phyloP scores from a whole-genome alignment of 2,888 invertebrate genomes.

The Clitarchus hookeri region DNA sequence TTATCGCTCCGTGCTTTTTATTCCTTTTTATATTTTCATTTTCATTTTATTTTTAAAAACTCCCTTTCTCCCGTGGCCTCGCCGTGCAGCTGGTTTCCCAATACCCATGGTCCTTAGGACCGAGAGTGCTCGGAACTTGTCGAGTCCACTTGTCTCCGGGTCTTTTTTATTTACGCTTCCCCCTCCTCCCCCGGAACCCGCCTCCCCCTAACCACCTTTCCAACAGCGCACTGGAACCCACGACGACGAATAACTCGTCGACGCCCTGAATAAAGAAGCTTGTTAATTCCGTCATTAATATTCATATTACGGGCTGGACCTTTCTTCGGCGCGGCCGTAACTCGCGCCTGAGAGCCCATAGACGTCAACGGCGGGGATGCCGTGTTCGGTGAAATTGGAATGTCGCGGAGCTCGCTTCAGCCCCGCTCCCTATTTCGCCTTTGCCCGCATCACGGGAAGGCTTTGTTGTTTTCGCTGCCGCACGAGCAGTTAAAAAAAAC shows the following conservation, averaged over 20 bases:
- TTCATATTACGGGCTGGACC: conserved; percentile 10
- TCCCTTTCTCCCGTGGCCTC: background rate
- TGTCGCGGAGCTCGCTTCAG: background rate
- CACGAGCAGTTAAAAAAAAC: too few relatives aligned
- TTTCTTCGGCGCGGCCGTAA: background rate
- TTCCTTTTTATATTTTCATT: too few relatives aligned
- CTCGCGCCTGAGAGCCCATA: background rate
- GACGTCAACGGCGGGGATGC: background rate
- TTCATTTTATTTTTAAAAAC: too few relatives aligned
- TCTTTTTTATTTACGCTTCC: background rate
- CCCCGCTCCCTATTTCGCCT: too few relatives aligned
- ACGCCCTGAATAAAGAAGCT: conserved; percentile 9
- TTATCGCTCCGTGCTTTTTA: too few relatives aligned
- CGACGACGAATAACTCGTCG: background rate
- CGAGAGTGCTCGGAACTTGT: background rate
- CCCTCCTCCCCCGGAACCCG: too few relatives aligned
- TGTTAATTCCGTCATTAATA: conserved; percentile 24
- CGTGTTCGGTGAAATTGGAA: background rate
- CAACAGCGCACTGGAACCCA: background rate
- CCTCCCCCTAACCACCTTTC: background rate
- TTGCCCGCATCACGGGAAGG: too few relatives aligned
- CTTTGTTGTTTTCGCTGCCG: too few relatives aligned
- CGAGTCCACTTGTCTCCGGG: background rate
- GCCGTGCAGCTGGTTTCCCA: background rate
- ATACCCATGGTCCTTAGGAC: background rate